A percentile compares a stretch with the other conserved stretches of the same genome.
Conservation (phyloP, 2,113 vertebrate species). For the Clupea harengus region DNA sequence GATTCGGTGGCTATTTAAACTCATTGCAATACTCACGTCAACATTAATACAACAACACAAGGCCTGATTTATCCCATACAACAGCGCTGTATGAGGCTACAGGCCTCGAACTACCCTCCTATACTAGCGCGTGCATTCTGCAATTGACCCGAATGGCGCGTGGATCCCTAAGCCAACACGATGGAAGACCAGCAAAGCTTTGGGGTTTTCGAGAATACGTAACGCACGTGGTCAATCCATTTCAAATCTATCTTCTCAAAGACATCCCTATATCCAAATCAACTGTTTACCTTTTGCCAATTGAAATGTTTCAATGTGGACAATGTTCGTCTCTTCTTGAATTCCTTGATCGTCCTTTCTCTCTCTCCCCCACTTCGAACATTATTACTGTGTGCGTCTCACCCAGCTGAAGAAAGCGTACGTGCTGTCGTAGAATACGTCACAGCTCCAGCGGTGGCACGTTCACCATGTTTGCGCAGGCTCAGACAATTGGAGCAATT, state of each 20-base stretch:
- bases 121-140: conserved; percentile 49
- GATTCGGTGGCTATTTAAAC: neutral
- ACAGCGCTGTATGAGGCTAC: neutral
- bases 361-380: conserved; percentile 38
- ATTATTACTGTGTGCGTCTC: conserved; percentile 54
- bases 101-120: conserved; percentile 37
- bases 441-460: conserved; percentile 39
- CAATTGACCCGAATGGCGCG: conserved; percentile 53
- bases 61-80: neutral
- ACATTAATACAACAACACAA: neutral
- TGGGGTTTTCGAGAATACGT: conserved; percentile 19
- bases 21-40: neutral
- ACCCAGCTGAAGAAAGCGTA: conserved; percentile 51
- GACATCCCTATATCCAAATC: neutral
- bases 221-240: conserved; percentile 26
- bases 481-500: neutral
- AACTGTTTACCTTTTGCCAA: conserved; percentile 42
- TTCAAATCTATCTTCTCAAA: conserved; percentile 1
- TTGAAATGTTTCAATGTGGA: conserved; percentile 24
- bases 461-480: conserved; percentile 38
- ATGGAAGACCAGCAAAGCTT: conserved; percentile 7
- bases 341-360: conserved; percentile 30
- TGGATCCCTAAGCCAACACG: conserved; percentile 43
- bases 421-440: conserved; percentile 46
- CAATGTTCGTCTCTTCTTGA: conserved; percentile 25